These are phyloP conservation scores for Sinosuthora webbiana DNA, from an alignment of 2,113 vertebrate genomes.

Conservation along the genomic window DNA sequence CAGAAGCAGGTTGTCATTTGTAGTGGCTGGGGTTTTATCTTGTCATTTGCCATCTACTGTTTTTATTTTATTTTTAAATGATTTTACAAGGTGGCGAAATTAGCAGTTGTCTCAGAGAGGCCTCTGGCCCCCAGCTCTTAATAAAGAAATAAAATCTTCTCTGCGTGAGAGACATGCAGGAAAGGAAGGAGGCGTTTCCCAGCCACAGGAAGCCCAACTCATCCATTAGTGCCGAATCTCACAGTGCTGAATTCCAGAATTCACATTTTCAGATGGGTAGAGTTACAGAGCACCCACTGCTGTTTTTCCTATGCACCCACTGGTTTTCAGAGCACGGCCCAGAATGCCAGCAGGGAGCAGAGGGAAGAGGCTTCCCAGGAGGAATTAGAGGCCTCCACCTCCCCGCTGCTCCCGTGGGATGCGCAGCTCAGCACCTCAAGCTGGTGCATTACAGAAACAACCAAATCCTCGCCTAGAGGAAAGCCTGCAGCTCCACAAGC, in stretches of 20 bases:
- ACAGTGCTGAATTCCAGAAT: not conserved
- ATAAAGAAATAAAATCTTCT: not conserved
- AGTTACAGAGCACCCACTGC: not conserved
- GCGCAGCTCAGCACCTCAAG: not conserved
- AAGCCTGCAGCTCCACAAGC: not conserved
- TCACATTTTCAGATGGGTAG: not conserved
- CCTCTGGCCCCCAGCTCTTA: not conserved
- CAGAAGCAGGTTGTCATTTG: not conserved
- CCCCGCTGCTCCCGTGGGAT: rapidly evolving
- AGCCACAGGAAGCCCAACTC: not conserved
- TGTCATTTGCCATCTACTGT: not conserved
- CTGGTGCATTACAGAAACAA: not conserved
- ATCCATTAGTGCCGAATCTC: not conserved
- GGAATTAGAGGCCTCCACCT: rapidly evolving
- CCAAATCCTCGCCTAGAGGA: not conserved
- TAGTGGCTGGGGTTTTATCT: not conserved
- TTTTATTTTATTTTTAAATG: not conserved
- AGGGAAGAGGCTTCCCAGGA: not conserved
- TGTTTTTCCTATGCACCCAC: rapidly evolving
- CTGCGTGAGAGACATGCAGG: not conserved
- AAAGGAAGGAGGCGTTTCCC: not conserved
- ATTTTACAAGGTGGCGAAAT: not conserved
- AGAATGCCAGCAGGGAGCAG: not conserved
- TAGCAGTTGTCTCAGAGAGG: not conserved
- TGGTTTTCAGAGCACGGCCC: not conserved